Evolutionary conservation across 2,797 vertebrate species (phyloP).

Genomic region (Calcarius lapponicus): DNA sequence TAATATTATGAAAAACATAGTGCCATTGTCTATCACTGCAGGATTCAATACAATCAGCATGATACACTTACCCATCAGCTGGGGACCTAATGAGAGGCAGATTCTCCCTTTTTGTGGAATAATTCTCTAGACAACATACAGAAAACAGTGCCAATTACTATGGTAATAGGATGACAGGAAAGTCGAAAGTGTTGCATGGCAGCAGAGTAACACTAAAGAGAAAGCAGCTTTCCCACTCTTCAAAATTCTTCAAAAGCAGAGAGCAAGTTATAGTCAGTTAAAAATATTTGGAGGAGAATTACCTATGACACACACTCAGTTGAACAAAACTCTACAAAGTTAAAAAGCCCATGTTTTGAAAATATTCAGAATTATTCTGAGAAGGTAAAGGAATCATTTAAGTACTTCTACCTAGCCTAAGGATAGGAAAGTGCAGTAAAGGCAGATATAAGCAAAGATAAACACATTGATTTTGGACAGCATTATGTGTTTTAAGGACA

Average conservation of each 20-base stretch:
- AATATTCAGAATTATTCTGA: not conserved
- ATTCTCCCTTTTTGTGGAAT: not conserved
- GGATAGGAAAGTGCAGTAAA: not conserved
- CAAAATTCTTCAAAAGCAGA: slow-evolving; percentile 17
- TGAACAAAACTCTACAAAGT: not conserved
- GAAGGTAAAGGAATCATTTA: not conserved
- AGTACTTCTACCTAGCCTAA: not conserved
- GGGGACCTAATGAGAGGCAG: not conserved
- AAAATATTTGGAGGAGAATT: not conserved
- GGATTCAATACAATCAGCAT: not conserved
- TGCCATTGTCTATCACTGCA: not conserved
- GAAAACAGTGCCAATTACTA: slow-evolving; percentile 2
- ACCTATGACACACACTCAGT: not conserved
- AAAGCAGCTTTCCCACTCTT: not conserved
- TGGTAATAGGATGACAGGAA: not conserved
- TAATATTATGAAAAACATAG: not conserved
- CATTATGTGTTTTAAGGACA: not conserved
- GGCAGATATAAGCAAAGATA: not conserved
- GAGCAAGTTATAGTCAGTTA: not conserved
- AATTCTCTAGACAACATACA: not conserved
- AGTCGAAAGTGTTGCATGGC: not conserved
- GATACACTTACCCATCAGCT: not conserved
- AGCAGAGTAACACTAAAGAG: not conserved
- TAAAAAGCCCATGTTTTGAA: not conserved
- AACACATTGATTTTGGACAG: not conserved